Evolutionary conservation across 2,797 vertebrate species (phyloP).

Genomic region (Cichlasoma orientale): DNA sequence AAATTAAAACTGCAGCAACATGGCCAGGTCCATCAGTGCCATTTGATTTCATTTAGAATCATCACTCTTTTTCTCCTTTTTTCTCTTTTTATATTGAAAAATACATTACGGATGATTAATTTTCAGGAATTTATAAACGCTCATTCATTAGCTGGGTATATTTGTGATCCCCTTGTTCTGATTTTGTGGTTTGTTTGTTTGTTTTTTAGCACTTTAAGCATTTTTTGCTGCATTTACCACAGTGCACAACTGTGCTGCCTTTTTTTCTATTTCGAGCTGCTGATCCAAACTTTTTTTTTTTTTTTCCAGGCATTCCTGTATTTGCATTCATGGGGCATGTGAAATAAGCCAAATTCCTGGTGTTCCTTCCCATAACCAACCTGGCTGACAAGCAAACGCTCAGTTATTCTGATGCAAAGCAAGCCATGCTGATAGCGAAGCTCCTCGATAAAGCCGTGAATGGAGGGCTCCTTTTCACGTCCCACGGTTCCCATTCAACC

Average conservation of each 20-base stretch:
- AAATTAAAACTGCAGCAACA: too few relatives aligned
- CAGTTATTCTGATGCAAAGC: conserved; percentile 72
- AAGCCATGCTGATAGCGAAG: conserved; percentile 43
- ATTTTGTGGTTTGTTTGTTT: background rate
- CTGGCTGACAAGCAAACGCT: conserved; percentile 41
- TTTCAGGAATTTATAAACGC: background rate
- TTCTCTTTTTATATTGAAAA: background rate
- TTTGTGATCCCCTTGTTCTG: background rate
- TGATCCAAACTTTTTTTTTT: background rate
- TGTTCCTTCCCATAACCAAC: conserved; percentile 55
- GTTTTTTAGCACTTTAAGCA: background rate
- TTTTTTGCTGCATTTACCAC: too few relatives aligned
- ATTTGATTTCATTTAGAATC: too few relatives aligned
- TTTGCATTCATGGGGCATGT: conserved; percentile 18
- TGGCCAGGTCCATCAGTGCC: too few relatives aligned
- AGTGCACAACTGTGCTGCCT: background rate
- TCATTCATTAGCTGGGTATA: background rate
- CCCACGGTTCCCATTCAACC: conserved; percentile 55
- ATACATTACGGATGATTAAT: background rate
- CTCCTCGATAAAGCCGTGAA: conserved; percentile 40
- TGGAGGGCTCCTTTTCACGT: conserved; percentile 52
- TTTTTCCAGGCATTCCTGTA: conserved; percentile 9
- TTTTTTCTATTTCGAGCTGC: conserved; percentile 4
- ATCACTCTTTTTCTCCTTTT: too few relatives aligned
- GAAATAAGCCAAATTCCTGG: conserved; percentile 40